A percentile compares a stretch with the other conserved stretches of the same genome.
These are phyloP conservation scores for Cryptus viduatorius DNA, from an alignment of 2,888 invertebrate species.

Conservation along the genomic window DNA sequence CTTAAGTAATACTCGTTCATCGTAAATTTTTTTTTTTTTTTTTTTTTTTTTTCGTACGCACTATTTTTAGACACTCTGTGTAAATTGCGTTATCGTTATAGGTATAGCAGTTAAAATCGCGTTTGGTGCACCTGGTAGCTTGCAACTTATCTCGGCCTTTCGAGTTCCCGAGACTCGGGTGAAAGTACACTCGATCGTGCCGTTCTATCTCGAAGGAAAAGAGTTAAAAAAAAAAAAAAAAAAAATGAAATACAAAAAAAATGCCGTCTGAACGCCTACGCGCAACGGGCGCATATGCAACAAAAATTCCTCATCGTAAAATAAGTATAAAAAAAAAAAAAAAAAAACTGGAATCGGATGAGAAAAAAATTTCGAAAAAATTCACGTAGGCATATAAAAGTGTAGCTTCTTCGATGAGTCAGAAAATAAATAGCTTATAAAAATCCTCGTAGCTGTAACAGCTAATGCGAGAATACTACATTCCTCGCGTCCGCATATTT, in stretches of 20 bases:
- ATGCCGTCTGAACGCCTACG: not conserved
- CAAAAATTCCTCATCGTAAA: constrained; percentile 1
- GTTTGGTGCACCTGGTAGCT: constrained; percentile 38
- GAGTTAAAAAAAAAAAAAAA: not conserved
- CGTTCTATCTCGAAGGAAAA: constrained; percentile 3
- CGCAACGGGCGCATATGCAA: not conserved
- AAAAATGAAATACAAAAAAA: not conserved
- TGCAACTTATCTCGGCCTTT: constrained; percentile 36
- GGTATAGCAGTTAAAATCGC: constrained; percentile 4
- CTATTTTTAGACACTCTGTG: not conserved
- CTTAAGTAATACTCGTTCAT: not conserved
- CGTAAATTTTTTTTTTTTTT: not conserved
- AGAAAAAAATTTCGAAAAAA: not conserved
- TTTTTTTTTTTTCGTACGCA: not conserved
- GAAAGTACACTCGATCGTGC: constrained; percentile 60
- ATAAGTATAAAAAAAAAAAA: not conserved
- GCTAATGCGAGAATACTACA: not conserved
- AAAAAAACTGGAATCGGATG: not conserved
- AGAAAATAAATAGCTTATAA: not conserved
- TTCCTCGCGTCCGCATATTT: not conserved
- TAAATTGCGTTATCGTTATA: not conserved
- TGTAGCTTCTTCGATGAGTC: not conserved
- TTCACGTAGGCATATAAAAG: not conserved
- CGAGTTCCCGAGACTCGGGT: constrained; percentile 44
- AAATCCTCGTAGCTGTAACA: not conserved